phyloP scores from a whole-genome alignment of 2,888 invertebrate genomes.

The Boloria selene region DNA sequence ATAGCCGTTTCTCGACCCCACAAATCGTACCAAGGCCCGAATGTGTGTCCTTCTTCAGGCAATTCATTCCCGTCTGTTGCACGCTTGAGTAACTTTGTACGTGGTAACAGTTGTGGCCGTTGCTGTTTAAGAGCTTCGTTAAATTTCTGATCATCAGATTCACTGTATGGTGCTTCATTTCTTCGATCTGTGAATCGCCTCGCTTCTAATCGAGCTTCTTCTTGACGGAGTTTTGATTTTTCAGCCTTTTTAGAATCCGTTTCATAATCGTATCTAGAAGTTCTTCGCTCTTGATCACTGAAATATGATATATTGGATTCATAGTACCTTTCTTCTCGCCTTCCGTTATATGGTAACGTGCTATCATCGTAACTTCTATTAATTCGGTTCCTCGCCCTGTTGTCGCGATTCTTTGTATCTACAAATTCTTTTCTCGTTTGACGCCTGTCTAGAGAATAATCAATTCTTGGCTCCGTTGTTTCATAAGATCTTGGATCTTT shows the following conservation, averaged over 20 bases:
- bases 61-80: constrained; percentile 74
- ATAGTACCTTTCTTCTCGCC: constrained; percentile 72
- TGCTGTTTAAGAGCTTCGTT: constrained; percentile 78
- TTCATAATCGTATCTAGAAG: constrained; percentile 75
- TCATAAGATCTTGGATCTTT: constrained; percentile 65
- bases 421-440: constrained; percentile 65
- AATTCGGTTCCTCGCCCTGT: constrained; percentile 57
- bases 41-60: constrained; percentile 86
- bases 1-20: constrained; percentile 90
- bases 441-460: constrained; percentile 74
- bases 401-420: constrained; percentile 64
- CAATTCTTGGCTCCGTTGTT: constrained; percentile 69
- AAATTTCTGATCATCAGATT: constrained; percentile 81
- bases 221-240: constrained; percentile 76
- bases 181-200: constrained; percentile 69
- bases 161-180: constrained; percentile 73
- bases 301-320: constrained; percentile 77
- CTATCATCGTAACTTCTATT: constrained; percentile 77
- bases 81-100: constrained; percentile 86
- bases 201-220: constrained; percentile 73
- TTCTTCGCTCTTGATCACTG: constrained; percentile 69
- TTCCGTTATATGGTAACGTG: constrained; percentile 68
- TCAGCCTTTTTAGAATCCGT: constrained; percentile 80
- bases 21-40: constrained; percentile 94
- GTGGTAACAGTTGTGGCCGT: constrained; percentile 84